These are phyloP conservation scores for Ceratina calcarata DNA, from an alignment of 1,140 invertebrate genomes.

Conservation along the genomic window DNA sequence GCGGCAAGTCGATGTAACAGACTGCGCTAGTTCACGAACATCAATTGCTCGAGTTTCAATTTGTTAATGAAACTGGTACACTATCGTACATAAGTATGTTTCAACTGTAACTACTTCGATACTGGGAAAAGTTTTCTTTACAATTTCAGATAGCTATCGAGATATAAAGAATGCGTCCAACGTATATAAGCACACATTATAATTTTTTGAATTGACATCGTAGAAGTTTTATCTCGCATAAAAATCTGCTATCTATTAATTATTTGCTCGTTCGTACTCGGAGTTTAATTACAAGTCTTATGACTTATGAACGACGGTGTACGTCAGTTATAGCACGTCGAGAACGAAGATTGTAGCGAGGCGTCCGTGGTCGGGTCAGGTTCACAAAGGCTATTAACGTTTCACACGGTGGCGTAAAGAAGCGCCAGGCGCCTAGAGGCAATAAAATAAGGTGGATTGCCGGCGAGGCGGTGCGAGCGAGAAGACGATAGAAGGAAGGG, in stretches of 20 bases:
- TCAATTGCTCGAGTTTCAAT: slow-evolving; percentile 7
- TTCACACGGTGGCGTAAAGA: slow-evolving; percentile 63
- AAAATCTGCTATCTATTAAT: no score
- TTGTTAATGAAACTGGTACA: slow-evolving; percentile 30
- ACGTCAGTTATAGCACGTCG: slow-evolving; percentile 9
- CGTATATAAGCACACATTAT: no score
- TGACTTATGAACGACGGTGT: background rate
- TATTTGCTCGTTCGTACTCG: no score
- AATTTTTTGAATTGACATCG: no score
- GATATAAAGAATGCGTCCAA: no score
- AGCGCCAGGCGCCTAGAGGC: slow-evolving; percentile 65
- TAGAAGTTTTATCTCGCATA: no score
- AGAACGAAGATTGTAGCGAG: background rate
- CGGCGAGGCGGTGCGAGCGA: slow-evolving; percentile 5
- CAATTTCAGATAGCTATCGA: no score
- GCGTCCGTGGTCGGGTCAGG: slow-evolving; percentile 63
- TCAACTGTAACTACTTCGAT: no score
- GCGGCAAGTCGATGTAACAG: background rate
- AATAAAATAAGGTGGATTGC: slow-evolving; percentile 61
- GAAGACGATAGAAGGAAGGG: slow-evolving; percentile 17
- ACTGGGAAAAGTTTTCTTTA: no score
- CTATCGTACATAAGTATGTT: no score
- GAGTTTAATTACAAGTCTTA: no score
- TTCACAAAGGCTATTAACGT: slow-evolving; percentile 73
- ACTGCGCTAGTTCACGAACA: background rate